Evolutionary conservation across 2,888 invertebrate genomes (phyloP).

Genomic region (Sesia bembeciformis): DNA sequence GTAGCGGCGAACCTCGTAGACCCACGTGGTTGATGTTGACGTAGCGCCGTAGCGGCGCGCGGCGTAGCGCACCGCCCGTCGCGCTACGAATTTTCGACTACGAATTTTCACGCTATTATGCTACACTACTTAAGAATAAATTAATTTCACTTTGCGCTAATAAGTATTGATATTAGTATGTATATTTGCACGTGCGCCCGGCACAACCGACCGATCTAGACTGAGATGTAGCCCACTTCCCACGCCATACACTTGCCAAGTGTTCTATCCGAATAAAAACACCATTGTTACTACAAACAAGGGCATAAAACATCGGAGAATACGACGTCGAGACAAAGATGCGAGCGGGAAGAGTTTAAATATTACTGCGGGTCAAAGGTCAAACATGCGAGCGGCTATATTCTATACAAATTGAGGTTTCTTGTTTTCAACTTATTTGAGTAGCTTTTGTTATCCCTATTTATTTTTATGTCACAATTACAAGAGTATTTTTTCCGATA

Average conservation of each 20-base stretch:
- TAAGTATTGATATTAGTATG: background rate
- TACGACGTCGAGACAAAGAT: background rate
- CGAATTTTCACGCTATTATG: too few species aligned
- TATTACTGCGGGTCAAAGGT: background rate
- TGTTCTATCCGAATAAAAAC: slow-evolving; percentile 41
- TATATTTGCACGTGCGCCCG: slow-evolving; percentile 41
- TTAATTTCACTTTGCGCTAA: background rate
- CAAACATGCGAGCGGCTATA: too few species aligned
- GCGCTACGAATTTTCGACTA: background rate
- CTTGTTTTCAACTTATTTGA: background rate
- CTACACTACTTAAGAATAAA: background rate
- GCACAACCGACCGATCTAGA: slow-evolving; percentile 50
- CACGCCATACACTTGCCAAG: slow-evolving; percentile 41
- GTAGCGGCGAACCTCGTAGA: too few species aligned
- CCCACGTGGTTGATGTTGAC: background rate
- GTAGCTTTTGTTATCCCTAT: too few species aligned
- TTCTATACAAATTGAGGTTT: too few species aligned
- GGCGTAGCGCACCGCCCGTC: background rate
- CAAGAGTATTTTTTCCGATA: too few species aligned
- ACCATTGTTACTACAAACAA: slow-evolving; percentile 44
- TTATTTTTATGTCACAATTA: too few species aligned
- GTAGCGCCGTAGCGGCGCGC: background rate
- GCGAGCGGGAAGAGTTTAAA: background rate
- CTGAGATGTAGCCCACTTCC: slow-evolving; percentile 47
- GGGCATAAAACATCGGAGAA: slow-evolving; percentile 26